phyloP scores from a whole-genome alignment of 2,888 invertebrate genomes.

The Latheticus oryzae region DNA sequence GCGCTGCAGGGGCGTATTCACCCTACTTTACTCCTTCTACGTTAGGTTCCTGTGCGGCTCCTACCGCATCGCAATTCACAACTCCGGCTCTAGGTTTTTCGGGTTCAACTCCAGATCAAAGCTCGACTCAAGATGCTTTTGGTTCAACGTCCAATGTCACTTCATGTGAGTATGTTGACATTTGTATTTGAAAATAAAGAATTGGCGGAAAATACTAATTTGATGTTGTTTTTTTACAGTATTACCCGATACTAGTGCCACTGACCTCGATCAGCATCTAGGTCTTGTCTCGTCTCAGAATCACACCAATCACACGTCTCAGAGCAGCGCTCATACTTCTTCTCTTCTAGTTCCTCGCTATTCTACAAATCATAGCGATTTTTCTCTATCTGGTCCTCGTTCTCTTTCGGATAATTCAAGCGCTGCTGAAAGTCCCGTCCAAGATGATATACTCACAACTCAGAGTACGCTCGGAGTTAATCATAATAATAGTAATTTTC shows the following conservation, averaged over 20 bases:
- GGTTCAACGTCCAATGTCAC: slow-evolving; percentile 46
- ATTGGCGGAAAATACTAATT: not conserved
- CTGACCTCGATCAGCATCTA: slow-evolving; percentile 79
- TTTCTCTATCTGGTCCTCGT: slow-evolving; percentile 77
- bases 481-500: slow-evolving; percentile 70
- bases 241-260: slow-evolving; percentile 82
- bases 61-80: slow-evolving; percentile 77
- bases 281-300: slow-evolving; percentile 72
- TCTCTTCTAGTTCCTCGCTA: slow-evolving; percentile 77
- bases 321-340: slow-evolving; percentile 62
- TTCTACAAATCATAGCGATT: slow-evolving; percentile 73
- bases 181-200: not conserved
- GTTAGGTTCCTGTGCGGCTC: slow-evolving; percentile 80
- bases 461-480: slow-evolving; percentile 62
- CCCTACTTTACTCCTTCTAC: slow-evolving; percentile 81
- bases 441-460: slow-evolving; percentile 78
- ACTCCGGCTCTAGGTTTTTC: slow-evolving; percentile 80
- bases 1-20: slow-evolving; percentile 86
- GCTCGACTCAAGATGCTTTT: slow-evolving; percentile 66
- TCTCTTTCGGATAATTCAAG: slow-evolving; percentile 86
- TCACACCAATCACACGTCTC: slow-evolving; percentile 67
- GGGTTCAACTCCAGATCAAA: slow-evolving; percentile 77
- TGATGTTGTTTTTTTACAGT: slow-evolving; percentile 66
- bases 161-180: slow-evolving; percentile 38
- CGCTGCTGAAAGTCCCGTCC: slow-evolving; percentile 85